These are phyloP conservation scores for Triplophysa tibetana DNA, from an alignment of 2,113 vertebrate genomes.

Conservation along the genomic window DNA sequence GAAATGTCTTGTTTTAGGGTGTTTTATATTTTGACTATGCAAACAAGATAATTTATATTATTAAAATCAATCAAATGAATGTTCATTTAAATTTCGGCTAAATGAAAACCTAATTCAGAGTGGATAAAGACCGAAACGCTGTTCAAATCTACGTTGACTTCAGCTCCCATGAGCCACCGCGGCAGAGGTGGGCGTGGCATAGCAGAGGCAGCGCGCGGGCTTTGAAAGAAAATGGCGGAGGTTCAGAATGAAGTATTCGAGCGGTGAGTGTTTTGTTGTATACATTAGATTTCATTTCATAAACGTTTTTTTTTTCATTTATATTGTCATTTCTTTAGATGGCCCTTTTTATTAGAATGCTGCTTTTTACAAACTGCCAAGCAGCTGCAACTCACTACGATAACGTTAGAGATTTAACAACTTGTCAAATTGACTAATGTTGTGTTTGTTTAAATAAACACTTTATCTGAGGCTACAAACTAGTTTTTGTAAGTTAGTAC, in stretches of 20 bases:
- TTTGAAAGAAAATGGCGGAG: slow-evolving; percentile 79
- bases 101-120: neutral
- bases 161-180: slow-evolving; percentile 66
- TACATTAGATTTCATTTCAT: neutral
- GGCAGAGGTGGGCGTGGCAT: neutral
- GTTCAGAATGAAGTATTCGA: slow-evolving; percentile 19
- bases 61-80: too few species aligned
- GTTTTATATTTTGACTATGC: too few species aligned
- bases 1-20: too few species aligned
- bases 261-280: neutral
- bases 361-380: neutral
- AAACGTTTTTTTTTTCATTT: neutral
- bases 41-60: too few species aligned
- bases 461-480: neutral
- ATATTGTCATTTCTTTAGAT: neutral
- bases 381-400: too few species aligned
- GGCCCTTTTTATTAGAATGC: neutral
- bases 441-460: neutral
- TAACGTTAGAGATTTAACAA: too few species aligned
- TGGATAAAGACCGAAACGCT: neutral
- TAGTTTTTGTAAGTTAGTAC: neutral
- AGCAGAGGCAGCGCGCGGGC: slow-evolving; percentile 59
- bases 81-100: neutral
- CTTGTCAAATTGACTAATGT: too few species aligned
- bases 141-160: slow-evolving; percentile 45